Evolutionary conservation across 2,113 vertebrate genomes (phyloP), one percentile per base, ranked within the genome.

Genomic region (Trinectes maculatus): DNA sequence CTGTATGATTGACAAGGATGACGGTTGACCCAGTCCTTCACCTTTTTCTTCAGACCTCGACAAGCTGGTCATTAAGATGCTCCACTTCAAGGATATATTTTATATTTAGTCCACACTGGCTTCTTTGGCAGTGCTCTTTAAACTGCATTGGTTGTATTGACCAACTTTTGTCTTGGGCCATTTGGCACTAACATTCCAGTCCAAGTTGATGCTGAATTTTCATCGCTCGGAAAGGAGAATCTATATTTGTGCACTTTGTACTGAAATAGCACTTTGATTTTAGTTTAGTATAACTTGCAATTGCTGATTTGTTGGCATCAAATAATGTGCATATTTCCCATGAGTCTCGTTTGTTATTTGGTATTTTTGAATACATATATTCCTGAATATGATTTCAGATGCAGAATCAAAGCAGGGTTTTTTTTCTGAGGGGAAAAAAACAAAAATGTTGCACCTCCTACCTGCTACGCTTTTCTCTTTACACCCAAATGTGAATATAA

Each of bases 1-100:
- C 71, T 46, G 19, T 15, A 22, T 79, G 83, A 89, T 76, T 88
- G 84, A 82, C 79, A 67, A 19, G 69, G 77, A 37, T 75, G 57
- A 61, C n/a, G 15, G 43, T 21, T 19, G 47, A 74, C 44, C 64
- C n/a, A 3, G 42, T 55, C 53, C 33, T 34, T 33, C 44, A 62
- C 66, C n/a, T 34, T 55, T 68, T 72, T 51, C 46, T 51, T 79
- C 53, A 25, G 57, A 73, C 74, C 40, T 70, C 52, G 46, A 3
- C 34, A 24, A 15, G 39, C 56, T 55, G 65, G 74, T 89, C 71
- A 73, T 82, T 79, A 76, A 28, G 15, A 51, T 18, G 18, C 62
- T 26, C 39, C 15, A 8, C 69, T 78, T 80, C 65, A 21, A 21
- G 46, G 49, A 58, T 68, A 55, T 82, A 55, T 67, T 77, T 80